Evolutionary conservation across 2,113 vertebrate genomes (phyloP).

Genomic region (Bambusicola thoracicus): DNA sequence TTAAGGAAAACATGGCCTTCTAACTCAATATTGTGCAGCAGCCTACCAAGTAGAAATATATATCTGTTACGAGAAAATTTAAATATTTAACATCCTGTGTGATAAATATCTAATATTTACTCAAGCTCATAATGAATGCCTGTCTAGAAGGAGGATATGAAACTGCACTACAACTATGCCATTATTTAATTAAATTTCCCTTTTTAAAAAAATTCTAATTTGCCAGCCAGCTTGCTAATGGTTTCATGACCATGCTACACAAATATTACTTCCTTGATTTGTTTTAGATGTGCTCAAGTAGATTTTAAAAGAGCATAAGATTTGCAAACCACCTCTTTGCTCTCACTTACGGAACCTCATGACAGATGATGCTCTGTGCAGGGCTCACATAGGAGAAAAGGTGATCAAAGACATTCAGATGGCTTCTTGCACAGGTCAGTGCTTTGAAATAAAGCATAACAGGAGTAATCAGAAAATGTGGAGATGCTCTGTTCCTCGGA

Average conservation of each 20-base stretch:
- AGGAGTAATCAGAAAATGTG: no score
- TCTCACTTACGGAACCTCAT: not conserved
- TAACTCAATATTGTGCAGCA: not conserved
- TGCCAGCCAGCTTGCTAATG: constrained; percentile 60
- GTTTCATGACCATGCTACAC: constrained; percentile 61
- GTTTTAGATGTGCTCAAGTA: constrained; percentile 48
- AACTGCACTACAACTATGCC: constrained; percentile 25
- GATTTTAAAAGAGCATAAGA: constrained; percentile 5
- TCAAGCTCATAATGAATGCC: constrained; percentile 40
- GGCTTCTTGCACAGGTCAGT: not conserved
- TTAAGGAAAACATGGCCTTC: not conserved
- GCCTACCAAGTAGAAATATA: not conserved
- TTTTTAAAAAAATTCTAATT: constrained; percentile 45
- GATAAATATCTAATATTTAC: constrained; percentile 64
- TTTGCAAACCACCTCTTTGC: constrained; percentile 18
- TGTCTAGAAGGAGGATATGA: constrained; percentile 30
- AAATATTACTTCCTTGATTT: constrained; percentile 61
- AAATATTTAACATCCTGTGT: constrained; percentile 34
- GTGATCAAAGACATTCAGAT: not conserved
- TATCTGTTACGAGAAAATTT: not conserved
- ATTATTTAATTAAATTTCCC: constrained; percentile 67
- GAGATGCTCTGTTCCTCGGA: not conserved
- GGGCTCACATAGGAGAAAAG: not conserved
- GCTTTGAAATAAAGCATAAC: constrained; percentile 7
- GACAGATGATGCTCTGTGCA: not conserved